Percentiles rank a stretch among this genome's conserved stretches.
These are phyloP conservation scores for Nomia melanderi DNA, from an alignment of 1,140 invertebrate genomes.

Conservation along the genomic window DNA sequence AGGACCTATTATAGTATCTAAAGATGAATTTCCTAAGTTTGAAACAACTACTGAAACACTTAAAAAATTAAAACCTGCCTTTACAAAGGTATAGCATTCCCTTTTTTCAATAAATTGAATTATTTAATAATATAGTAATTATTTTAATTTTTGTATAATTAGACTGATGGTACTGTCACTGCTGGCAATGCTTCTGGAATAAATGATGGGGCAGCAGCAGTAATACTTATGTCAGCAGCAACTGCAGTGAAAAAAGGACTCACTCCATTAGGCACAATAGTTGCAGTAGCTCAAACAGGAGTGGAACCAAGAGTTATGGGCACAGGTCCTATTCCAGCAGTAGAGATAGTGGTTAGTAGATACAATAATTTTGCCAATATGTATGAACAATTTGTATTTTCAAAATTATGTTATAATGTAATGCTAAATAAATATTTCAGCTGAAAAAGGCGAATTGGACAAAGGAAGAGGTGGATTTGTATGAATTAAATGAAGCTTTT, in stretches of 20 bases:
- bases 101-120: not conserved
- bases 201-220: slow-evolving; percentile 93
- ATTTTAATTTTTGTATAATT: not conserved
- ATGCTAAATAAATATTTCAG: slow-evolving; percentile 78
- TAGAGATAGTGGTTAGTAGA: slow-evolving; percentile 83
- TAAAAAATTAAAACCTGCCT: slow-evolving; percentile 84
- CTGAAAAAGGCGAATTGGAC: slow-evolving; percentile 89
- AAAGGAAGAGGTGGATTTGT: slow-evolving; percentile 92
- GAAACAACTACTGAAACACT: slow-evolving; percentile 84
- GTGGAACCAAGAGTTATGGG: slow-evolving; percentile 90
- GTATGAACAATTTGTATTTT: not conserved
- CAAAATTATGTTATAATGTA: not conserved
- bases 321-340: slow-evolving; percentile 87
- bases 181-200: slow-evolving; percentile 91
- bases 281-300: slow-evolving; percentile 85
- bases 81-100: slow-evolving; percentile 81
- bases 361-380: not conserved
- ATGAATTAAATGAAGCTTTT: slow-evolving; percentile 95
- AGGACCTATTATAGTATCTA: slow-evolving; percentile 80
- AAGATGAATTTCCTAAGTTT: slow-evolving; percentile 87
- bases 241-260: slow-evolving; percentile 81
- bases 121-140: slow-evolving; percentile 8
- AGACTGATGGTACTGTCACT: slow-evolving; percentile 86
- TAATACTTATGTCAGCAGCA: slow-evolving; percentile 86
- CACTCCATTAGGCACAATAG: slow-evolving; percentile 84